These are phyloP conservation scores for Peromyscus polionotus DNA, from an alignment of 2,113 vertebrate genomes.

Conservation along the genomic window DNA sequence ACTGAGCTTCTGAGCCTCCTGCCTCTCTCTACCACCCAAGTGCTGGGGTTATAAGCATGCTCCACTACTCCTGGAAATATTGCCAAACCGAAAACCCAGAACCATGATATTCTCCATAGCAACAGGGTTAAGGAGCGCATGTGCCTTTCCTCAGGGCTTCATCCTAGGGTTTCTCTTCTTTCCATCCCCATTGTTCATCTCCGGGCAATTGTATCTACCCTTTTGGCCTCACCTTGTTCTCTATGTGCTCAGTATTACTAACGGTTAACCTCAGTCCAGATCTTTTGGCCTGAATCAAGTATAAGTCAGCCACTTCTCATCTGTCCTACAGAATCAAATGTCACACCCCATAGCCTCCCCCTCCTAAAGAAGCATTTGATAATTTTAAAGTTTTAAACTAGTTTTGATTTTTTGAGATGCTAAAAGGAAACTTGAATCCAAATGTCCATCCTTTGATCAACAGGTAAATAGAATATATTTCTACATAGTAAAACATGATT, in stretches of 20 bases:
- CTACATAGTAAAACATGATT: neutral
- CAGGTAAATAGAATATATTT: neutral
- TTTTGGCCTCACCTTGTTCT: neutral
- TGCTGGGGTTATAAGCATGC: neutral
- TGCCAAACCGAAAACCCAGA: neutral
- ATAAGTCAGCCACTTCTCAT: neutral
- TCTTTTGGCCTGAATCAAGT: neutral
- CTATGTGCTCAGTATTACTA: neutral
- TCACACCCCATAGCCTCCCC: neutral
- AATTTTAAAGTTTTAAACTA: conserved; percentile 48
- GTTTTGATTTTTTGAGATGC: neutral
- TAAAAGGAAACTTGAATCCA: conserved; percentile 2
- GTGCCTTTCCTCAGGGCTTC: neutral
- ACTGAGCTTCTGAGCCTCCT: neutral
- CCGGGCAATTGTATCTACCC: neutral
- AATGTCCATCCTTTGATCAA: neutral
- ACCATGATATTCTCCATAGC: neutral
- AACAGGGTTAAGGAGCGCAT: neutral
- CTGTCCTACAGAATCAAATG: neutral
- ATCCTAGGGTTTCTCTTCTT: neutral
- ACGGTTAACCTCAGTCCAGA: neutral
- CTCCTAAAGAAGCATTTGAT: neutral
- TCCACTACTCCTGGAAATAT: neutral
- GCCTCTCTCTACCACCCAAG: neutral
- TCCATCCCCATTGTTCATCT: neutral